These are phyloP conservation scores for Xiphophorus hellerii DNA, from an alignment of 2,113 vertebrate species.

Conservation along the genomic window DNA sequence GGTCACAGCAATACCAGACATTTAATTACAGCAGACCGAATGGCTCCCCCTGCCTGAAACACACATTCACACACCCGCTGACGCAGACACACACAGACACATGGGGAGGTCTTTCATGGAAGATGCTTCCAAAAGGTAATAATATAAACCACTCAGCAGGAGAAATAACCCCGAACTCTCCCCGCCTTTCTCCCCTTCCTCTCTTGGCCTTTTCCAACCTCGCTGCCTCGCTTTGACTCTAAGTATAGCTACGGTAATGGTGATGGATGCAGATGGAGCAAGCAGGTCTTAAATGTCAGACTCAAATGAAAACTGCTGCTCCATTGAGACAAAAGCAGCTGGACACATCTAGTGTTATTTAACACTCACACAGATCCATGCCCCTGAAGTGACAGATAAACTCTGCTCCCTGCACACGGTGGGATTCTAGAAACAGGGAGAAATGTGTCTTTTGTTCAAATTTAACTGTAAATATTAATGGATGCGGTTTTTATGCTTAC, in stretches of 20 bases:
- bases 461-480: background rate
- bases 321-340: conserved; percentile 55
- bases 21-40: conserved; percentile 73
- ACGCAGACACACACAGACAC: conserved; percentile 17
- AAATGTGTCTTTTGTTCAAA: background rate
- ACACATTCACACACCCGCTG: conserved; percentile 16
- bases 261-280: conserved; percentile 70
- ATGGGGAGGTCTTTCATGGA: conserved; percentile 52
- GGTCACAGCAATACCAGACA: conserved; percentile 66
- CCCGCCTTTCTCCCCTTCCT: conserved; percentile 25
- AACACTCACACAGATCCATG: conserved; percentile 24
- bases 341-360: conserved; percentile 51
- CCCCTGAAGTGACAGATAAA: conserved; percentile 6
- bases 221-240: conserved; percentile 29
- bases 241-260: conserved; percentile 63
- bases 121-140: conserved; percentile 67
- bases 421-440: background rate
- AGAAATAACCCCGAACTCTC: conserved; percentile 41
- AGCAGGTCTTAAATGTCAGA: conserved; percentile 72
- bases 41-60: conserved; percentile 31
- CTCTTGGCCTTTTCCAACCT: conserved; percentile 27
- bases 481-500: background rate
- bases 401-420: background rate
- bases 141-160: conserved; percentile 71
- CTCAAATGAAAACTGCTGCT: conserved; percentile 69